Evolutionary conservation across 2,888 invertebrate species (phyloP), one percentile per base, ranked within the genome.

Genomic region (Mellilla xanthometata): DNA sequence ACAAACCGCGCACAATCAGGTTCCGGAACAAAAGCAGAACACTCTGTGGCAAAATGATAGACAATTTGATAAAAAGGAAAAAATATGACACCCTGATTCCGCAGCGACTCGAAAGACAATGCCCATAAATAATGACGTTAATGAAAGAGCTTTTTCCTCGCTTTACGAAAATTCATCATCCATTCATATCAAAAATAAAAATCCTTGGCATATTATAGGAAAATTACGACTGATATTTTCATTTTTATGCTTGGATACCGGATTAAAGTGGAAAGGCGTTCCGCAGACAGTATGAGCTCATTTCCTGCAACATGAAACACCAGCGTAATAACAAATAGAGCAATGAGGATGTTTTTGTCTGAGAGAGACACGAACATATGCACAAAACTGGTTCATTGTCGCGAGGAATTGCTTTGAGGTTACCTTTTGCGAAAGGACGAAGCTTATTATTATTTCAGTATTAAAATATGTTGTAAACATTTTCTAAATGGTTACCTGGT

Each of bases 301-400:
- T 78, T 78, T 76, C 72, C 76, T 76, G 73, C 66, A 65, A 68
- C 67, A 72, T 72, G 72, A 73, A 77, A 70, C 68, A 69, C 67
- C 62, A 65, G 63, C 68, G 69, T 72, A 64, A 73, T 69, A 76
- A 74, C 74, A 77, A 81, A 78, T 77, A 76, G 71, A 76, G 79
- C 76, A 76, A 73, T 75, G 71, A 73, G 70, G 59, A 61, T 56
- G 67, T 65, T 67, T 64, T 58, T 61, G 61, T 60, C 67, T 52
- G 70, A 59, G 66, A 72, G 68, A 66, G 68, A 72, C 72, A 28
- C 24, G 34, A 24, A 9, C 69, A 68, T 69, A 65, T 73, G 74
- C 71, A 72, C 68, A 56, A 62, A 81, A 79, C 81, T 71, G 74
- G 79, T 80, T 78, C 65, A 60, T 59, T 62, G 66, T 70, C 66